Evolutionary conservation across 2,113 vertebrate genomes (phyloP).

Genomic region (Scortum barcoo): DNA sequence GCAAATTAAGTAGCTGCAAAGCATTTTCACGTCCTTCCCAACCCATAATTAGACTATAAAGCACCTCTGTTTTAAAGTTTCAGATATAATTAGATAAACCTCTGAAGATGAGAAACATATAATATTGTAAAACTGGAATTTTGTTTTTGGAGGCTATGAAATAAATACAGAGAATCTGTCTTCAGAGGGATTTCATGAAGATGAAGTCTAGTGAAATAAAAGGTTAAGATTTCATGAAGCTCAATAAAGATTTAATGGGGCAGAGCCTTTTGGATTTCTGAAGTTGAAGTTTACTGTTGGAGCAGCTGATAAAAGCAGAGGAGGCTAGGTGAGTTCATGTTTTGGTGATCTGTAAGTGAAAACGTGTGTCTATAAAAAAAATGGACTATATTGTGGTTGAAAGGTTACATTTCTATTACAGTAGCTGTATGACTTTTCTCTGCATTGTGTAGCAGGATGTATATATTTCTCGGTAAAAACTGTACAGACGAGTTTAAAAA

Average conservation of each 20-base stretch:
- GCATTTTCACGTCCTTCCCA: too few relatives aligned
- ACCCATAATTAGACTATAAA: not conserved
- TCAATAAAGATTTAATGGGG: slow-evolving; percentile 11
- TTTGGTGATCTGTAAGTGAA: not conserved
- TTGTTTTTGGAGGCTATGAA: not conserved
- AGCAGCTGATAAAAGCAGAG: not conserved
- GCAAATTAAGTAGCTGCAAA: too few relatives aligned
- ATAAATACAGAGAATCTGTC: not conserved
- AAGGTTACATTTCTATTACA: not conserved
- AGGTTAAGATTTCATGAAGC: slow-evolving; percentile 26
- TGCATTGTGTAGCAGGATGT: not conserved
- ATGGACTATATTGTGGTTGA: not conserved
- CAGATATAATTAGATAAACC: too few relatives aligned
- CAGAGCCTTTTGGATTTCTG: not conserved
- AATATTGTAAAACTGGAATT: not conserved
- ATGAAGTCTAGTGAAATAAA: slow-evolving; percentile 18
- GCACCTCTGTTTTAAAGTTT: not conserved
- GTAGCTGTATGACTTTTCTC: not conserved
- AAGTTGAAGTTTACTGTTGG: not conserved
- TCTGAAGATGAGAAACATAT: not conserved
- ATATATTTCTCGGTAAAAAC: not conserved
- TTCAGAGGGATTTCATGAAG: slow-evolving; percentile 21
- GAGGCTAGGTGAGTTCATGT: not conserved
- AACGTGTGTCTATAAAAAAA: not conserved
- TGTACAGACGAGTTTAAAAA: not conserved